Conservation (phyloP, 2,113 vertebrate species). For the Jacana jacana region DNA sequence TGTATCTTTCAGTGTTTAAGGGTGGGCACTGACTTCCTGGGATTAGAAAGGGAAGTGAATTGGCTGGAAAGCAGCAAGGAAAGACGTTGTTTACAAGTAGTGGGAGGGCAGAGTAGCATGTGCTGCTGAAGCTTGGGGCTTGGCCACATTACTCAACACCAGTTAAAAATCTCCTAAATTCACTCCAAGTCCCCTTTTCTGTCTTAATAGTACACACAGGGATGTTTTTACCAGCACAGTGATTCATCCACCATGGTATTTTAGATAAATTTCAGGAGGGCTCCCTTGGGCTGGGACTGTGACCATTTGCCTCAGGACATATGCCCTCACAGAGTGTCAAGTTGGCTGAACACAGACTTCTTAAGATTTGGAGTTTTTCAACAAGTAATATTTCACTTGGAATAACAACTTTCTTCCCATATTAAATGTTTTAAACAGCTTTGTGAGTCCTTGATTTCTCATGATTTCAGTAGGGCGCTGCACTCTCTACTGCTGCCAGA, state of each 20-base stretch:
- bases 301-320: not conserved
- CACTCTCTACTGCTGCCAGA: not conserved
- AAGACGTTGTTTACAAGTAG: conserved; percentile 16
- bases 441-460: not conserved
- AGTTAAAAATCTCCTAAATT: conserved; percentile 10
- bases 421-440: not conserved
- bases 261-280: not conserved
- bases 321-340: not conserved
- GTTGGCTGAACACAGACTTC: not conserved
- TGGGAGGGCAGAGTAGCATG: not conserved
- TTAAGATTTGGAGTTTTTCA: not conserved
- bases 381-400: not conserved
- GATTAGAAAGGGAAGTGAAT: conserved; percentile 56
- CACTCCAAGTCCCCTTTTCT: not conserved
- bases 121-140: conserved; percentile 34
- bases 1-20: conserved; percentile 45
- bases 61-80: conserved; percentile 15
- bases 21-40: conserved; percentile 40
- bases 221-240: conserved; percentile 32
- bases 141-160: conserved; percentile 25
- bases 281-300: not conserved
- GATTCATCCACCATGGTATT: conserved; percentile 34
- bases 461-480: rapidly evolving
- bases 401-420: not conserved
- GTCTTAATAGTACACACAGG: conserved; percentile 46